phyloP scores from a whole-genome alignment of 2,888 invertebrate species.

The Tuta absoluta region DNA sequence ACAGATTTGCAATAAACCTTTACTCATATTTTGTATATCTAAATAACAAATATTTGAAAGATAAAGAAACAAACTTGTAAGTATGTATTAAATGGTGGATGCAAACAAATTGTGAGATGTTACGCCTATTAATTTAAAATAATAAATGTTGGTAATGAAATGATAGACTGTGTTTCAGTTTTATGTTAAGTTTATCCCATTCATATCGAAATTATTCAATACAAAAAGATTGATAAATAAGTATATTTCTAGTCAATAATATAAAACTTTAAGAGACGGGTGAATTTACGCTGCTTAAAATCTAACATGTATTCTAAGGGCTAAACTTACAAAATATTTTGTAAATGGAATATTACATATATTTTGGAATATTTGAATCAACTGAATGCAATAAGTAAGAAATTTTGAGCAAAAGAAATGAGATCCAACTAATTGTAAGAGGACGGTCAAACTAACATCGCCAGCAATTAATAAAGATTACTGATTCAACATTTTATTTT shows the following conservation, averaged over 20 bases:
- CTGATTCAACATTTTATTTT: not conserved
- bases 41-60: not conserved
- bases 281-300: conserved; percentile 76
- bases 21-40: not conserved
- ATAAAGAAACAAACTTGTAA: not conserved
- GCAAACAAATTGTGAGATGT: not conserved
- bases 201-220: conserved; percentile 76
- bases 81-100: not conserved
- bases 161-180: conserved; percentile 47
- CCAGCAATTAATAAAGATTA: not conserved
- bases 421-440: conserved; percentile 26
- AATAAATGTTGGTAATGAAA: conserved; percentile 61
- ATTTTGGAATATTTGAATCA: not conserved
- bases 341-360: conserved; percentile 33
- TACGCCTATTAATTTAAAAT: conserved; percentile 42
- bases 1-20: not conserved
- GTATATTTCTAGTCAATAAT: conserved; percentile 81
- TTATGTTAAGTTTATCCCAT: conserved; percentile 63
- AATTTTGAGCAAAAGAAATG: conserved; percentile 32
- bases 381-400: not conserved
- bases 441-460: not conserved
- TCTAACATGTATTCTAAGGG: conserved; percentile 69
- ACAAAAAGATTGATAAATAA: conserved; percentile 79
- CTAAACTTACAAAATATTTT: conserved; percentile 60
- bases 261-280: conserved; percentile 81